A percentile compares a stretch with the other conserved stretches of the same genome.
Evolutionary conservation across 2,113 vertebrate species (phyloP).

Genomic region (Acrocephalus arundinaceus): DNA sequence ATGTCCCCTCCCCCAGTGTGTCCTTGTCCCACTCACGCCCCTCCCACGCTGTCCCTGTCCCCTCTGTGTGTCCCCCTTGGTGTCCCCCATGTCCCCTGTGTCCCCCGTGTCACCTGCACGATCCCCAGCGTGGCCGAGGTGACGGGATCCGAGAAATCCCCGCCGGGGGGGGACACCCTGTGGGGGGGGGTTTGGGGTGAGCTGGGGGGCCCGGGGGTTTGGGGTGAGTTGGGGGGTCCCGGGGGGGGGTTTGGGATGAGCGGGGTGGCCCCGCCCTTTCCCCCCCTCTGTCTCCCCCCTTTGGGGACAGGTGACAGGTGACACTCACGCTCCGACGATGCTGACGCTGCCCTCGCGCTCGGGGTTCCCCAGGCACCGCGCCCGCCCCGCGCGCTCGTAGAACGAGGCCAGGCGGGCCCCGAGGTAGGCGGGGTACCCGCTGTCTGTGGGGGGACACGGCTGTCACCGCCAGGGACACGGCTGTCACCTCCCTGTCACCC

Average conservation of each 20-base stretch:
- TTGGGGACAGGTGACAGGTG: neutral
- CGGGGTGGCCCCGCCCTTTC: neutral
- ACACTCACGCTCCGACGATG: slow-evolving; percentile 67
- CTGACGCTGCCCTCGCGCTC: slow-evolving; percentile 63
- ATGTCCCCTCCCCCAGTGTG: too few species aligned
- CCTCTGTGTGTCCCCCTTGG: neutral
- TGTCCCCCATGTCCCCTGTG: neutral
- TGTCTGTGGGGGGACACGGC: slow-evolving; percentile 6
- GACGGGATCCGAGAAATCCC: neutral
- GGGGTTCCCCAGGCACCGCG: slow-evolving; percentile 42
- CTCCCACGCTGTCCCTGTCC: too few species aligned
- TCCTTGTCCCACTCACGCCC: too few species aligned
- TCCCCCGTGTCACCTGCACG: neutral
- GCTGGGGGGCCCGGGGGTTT: too few species aligned
- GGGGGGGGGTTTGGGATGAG: neutral
- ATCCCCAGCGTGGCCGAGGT: neutral
- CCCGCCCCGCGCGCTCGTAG: slow-evolving; percentile 67
- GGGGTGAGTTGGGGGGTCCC: neutral
- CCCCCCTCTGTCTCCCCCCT: too few species aligned
- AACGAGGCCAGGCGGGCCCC: slow-evolving; percentile 64
- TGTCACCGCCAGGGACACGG: neutral
- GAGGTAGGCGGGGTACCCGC: slow-evolving; percentile 63
- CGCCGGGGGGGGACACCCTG: neutral
- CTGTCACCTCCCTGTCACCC: too few species aligned
- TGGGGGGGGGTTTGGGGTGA: too few species aligned